Percentiles rank a stretch among this genome's conserved stretches.
These are phyloP conservation scores for Pteronura brasiliensis DNA, from an alignment of 2,113 vertebrate genomes.

Conservation along the genomic window DNA sequence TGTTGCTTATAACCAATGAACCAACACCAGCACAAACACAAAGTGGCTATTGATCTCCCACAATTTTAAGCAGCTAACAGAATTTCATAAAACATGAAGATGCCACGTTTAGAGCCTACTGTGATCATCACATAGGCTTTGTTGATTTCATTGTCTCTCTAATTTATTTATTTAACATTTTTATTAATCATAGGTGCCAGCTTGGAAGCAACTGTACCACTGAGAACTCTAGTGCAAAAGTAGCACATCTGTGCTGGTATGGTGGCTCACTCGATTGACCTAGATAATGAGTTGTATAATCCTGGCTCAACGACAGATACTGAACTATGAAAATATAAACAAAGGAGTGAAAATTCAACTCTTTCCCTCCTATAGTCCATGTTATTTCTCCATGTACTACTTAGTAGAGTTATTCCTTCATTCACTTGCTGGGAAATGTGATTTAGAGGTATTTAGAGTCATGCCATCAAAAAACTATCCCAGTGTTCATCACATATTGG, in stretches of 20 bases:
- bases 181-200: constrained; percentile 74
- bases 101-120: background rate
- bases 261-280: constrained; percentile 59
- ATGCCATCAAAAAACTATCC: background rate
- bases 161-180: constrained; percentile 74
- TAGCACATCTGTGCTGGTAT: constrained; percentile 62
- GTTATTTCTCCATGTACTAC: background rate
- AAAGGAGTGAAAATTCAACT: background rate
- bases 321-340: constrained; percentile 38
- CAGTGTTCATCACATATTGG: background rate
- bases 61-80: constrained; percentile 27
- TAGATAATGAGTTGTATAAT: constrained; percentile 67
- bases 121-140: background rate
- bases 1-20: background rate
- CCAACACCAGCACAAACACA: background rate
- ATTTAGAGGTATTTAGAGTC: background rate
- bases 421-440: background rate
- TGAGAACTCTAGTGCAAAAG: constrained; percentile 69
- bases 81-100: constrained; percentile 1
- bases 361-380: background rate
- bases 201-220: constrained; percentile 55
- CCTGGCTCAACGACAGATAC: constrained; percentile 38
- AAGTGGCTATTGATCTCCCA: background rate
- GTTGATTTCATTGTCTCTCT: constrained; percentile 43
- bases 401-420: background rate